Base-by-base conservation (phyloP, 2,113 vertebrate genomes). In the Delphinus delphis region DNA sequence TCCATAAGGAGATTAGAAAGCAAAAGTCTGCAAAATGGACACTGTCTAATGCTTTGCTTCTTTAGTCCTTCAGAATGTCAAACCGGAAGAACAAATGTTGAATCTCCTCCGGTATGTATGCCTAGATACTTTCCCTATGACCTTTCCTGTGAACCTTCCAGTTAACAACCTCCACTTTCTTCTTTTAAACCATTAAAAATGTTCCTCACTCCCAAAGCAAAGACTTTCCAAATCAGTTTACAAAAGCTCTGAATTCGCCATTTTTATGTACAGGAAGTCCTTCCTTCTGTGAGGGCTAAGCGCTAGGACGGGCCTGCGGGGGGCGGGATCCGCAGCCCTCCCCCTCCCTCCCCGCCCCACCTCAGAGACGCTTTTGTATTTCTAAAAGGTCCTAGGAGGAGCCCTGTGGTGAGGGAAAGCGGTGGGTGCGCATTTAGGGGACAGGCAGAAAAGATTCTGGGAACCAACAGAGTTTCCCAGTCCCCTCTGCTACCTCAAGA, bases 1-100 rank as follows among this genome's bases (percentile, higher is more conserved):
- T 98, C 98, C 97, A 95, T 99, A 98, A 99, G 98, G 98, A 99
- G 98, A 99, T 99, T 99, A 99, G 98, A 98, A 99, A 98, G 98
- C 97, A 98, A 98, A 98, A 98, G 98, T 97, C 98, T 99, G 98
- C 98, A 98, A 98, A 98, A 99, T 98, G 98, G 97, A 98, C 96
- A 98, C 98, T 99, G 99, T 98, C 98, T 98, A 99, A 98, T 97
- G 98, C 88, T 98, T 97, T 97, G 98, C 98, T 98, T 98, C 98
- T 97, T 98, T 93, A 98, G 98, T 98, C 97, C 97, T 98, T 97
- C 88, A 79, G 98, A 98, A 97, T 96, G 73, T 98, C 97, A 98
- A 98, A 98, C 94, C 97, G 96, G 96, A 97, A 89, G 98, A 98
- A 90, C 93, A 98, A 97, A 98, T 97, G 97, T 96, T 97, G 97